phyloP scores from a whole-genome alignment of 2,888 invertebrate genomes.

The Ceriagrion tenellum region DNA sequence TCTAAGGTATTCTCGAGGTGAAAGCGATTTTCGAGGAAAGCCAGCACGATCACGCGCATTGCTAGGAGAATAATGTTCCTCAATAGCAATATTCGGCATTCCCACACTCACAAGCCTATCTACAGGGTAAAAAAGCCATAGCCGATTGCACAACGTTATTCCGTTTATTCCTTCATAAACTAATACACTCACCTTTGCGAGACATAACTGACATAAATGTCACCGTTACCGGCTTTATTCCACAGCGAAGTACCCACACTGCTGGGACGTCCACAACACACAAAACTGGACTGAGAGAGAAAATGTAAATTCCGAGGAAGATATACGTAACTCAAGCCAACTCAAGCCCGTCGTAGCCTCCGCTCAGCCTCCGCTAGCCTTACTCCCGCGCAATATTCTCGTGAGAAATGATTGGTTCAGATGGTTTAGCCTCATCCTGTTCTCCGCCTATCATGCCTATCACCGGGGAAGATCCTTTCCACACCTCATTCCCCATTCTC shows the following conservation, averaged over 20 bases:
- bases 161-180: no score
- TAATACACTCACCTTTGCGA: neutral
- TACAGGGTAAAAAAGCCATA: no score
- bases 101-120: neutral
- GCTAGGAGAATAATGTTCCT: no score
- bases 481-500: neutral
- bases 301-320: neutral
- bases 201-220: neutral
- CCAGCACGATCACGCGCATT: no score
- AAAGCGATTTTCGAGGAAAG: no score
- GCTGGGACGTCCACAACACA: neutral
- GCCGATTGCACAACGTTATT: no score
- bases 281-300: neutral
- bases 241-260: neutral
- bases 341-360: no score
- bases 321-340: neutral
- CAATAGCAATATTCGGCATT: no score
- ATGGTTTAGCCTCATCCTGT: neutral
- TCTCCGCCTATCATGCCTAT: slow-evolving; percentile 45
- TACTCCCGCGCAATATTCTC: slow-evolving; percentile 53
- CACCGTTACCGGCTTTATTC: neutral
- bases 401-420: neutral
- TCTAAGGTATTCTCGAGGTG: no score
- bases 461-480: neutral
- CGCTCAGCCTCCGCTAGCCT: neutral